Conservation (phyloP, 2,888 invertebrate genomes). For the Polia nebulosa region DNA sequence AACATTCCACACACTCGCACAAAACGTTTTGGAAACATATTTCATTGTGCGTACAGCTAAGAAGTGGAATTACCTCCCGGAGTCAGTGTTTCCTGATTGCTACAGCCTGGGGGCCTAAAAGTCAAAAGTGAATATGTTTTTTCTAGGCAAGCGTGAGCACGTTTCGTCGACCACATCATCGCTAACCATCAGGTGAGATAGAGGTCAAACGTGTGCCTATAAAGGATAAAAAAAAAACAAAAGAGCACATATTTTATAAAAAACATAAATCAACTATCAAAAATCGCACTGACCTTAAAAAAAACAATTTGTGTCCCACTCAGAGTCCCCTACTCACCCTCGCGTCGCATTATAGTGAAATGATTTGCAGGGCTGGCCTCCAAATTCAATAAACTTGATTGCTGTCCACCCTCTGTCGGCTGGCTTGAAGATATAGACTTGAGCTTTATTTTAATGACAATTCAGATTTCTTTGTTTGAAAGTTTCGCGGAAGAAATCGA, state of each 20-base stretch:
- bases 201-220: too few relatives aligned
- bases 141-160: too few relatives aligned
- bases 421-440: constrained; percentile 57
- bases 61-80: too few relatives aligned
- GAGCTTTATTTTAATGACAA: constrained; percentile 53
- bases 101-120: too few relatives aligned
- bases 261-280: constrained; percentile 28
- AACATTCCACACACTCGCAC: too few relatives aligned
- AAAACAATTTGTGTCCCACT: constrained; percentile 55
- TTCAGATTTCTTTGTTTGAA: constrained; percentile 50
- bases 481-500: neutral
- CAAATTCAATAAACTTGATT: constrained; percentile 75
- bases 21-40: too few relatives aligned
- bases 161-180: too few relatives aligned
- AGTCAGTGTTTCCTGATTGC: too few relatives aligned
- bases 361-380: constrained; percentile 72
- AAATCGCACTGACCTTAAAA: constrained; percentile 52
- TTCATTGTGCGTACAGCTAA: too few relatives aligned
- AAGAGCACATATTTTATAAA: constrained; percentile 4
- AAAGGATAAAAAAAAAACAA: too few relatives aligned
- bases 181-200: too few relatives aligned
- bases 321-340: constrained; percentile 40
- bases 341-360: constrained; percentile 69
- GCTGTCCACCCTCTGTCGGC: constrained; percentile 66
- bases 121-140: too few relatives aligned